Base-by-base conservation (phyloP, 2,113 vertebrate species). In the Pollachius pollachius region DNA sequence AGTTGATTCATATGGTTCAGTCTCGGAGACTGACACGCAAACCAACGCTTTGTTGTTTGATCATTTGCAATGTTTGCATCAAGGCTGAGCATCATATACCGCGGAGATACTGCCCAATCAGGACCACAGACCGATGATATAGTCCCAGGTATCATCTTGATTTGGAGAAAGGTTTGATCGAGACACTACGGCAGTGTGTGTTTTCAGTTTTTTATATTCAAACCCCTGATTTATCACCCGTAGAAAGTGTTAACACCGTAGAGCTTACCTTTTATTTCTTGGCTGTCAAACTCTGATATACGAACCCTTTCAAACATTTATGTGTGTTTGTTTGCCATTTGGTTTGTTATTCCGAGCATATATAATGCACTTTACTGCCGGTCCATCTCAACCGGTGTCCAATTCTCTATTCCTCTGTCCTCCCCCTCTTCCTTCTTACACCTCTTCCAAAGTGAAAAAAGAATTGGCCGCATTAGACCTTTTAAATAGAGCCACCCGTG, bases 231-330 rank as follows among this genome's bases (percentile, higher is more conserved):
- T 57, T 57, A 72, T 77, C 57, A 18, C 65, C 16, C 63, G 16
- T 71, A 34, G 19, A 23, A 23, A 1, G 19, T 64, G 52, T 52
- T 69, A 70, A 74, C 67, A 68, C 41, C 21, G n/a, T n/a, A 3
- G 17, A 59, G 52, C 34, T 37, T 60, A 52, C 5, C 71, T 54
- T 69, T 68, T 69, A 52, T 16, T 9, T 37, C 11, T 15, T 27
- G 11, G 48, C 3, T 65, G 57, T 71, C 72, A 48, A 48, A 48
- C 23, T 58, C 64, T 63, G n/a, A 41, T 67, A 62, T 23, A 52
- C 56, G n/a, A 48, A 64, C 37, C 18, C 19, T 3, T 30, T 63
- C 17, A 68, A 75, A 84, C 54, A 61, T 80, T 73, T 65, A 7
- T 30, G 68, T 25, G 18, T 21, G 30, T 21, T 3, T 68, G 41